Evolutionary conservation across 2,888 invertebrate species (phyloP), one percentile per base, ranked within the genome.

Genomic region (Acanthoscelides obtectus): DNA sequence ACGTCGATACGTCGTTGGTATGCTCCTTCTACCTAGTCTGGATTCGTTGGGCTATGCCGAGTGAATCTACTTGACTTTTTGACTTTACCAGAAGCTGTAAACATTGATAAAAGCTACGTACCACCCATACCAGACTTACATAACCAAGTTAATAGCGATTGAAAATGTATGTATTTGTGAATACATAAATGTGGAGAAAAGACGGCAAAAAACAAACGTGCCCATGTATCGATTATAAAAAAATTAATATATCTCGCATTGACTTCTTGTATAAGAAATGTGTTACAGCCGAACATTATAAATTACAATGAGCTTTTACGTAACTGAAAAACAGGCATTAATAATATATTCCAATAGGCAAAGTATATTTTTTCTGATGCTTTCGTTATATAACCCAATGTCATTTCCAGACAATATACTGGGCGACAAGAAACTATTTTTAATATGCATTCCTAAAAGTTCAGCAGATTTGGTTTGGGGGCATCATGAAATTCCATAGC

Each of bases 311-410:
- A 65, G 45, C 20, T 45, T 69, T 66, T 70, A 27, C 66, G 65
- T 27, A 22, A 66, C 65, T 21, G 20, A 64, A 66, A 70, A 70
- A 70, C 65, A 70, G 12, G 22, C 27, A 69, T 66, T 64, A 66
- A 21, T 66, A 66, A 66, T 20, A 66, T 66, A 21, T 66, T 21
- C 22, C 20, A 66, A 66, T 66, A 20, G 22, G 64, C 20, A 66
- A 20, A 66, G 68, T 68, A 45, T 12, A 45, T 69, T 20, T 70
- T 68, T 72, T 69, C 27, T 72, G 21, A 68, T 69, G 66, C 72
- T 73, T 72, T 72, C 45, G 70, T 74, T 75, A 75, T 74, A 74
- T 73, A 75, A 72, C 73, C 64, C 66, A 75, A 75, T 75, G 75
- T 67, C 73, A 73, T 71, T 71, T 71, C 72, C 71, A 75, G 70